Evolutionary conservation across 1,140 invertebrate genomes (phyloP), one percentile per base, ranked within the genome.

Genomic region (Leptinotarsa undecemlineata): DNA sequence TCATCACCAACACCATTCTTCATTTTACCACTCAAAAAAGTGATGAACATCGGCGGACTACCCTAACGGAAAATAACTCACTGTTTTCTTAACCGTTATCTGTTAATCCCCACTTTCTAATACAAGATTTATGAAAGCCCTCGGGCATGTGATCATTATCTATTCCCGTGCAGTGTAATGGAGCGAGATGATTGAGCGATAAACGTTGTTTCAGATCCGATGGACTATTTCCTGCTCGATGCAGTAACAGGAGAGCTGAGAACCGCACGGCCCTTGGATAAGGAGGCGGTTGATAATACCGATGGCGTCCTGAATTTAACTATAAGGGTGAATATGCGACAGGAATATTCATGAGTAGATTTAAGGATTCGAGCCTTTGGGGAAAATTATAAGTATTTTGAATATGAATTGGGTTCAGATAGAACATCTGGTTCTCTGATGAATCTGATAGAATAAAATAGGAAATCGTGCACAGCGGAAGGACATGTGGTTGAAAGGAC

Each of bases 201-300:
- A 57, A 57, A 57, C 51, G 51, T 57, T 57, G 51, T 57, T 57
- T 57, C 51, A 96, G 94, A 96, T 90, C 94, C 94, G 4, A 90
- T 93, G 81, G 93, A 96, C 81, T 96, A 94, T 82, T 97, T 97
- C 83, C 85, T 93, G 13, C 81, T 97, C 78, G 93, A 97, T 85
- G 86, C 90, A 26, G 87, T 89, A 21, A 92, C 90, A 13, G 95
- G 95, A 11, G 93, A 96, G 83, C 82, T 97, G 57, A 89, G 90
- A 77, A 96, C 94, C 1, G 94, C 93, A 0, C 93, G 92, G 79
- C 94, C 93, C 0, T 82, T 97, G 63, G 94, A 97, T 84, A 90
- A 93, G 76, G 95, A 96, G 85, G 91, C 93, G 14, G 83, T 96
- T 26, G 88, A 90, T 17, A 92, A 94, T 82, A 90, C 92, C 4